A percentile compares a stretch with the other conserved stretches of the same genome.
These are phyloP conservation scores for Horisme vitalbata DNA, from an alignment of 2,888 invertebrate genomes.

Conservation along the genomic window DNA sequence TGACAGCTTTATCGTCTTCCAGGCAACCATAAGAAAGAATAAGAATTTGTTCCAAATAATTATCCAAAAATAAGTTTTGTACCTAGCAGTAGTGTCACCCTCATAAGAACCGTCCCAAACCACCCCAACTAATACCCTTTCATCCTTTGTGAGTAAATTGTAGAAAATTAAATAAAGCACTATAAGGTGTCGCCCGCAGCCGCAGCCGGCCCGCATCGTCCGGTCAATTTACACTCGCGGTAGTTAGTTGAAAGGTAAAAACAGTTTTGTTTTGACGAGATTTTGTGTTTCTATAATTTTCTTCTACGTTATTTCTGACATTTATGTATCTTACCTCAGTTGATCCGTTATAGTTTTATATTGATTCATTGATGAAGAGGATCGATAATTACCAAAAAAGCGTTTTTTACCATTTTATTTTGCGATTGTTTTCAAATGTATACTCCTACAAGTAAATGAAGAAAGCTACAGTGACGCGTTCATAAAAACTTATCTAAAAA, in stretches of 20 bases:
- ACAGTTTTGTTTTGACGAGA: slow-evolving; percentile 29
- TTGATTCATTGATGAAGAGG: no score
- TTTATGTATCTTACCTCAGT: no score
- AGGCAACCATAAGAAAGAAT: no score
- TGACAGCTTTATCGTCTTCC: no score
- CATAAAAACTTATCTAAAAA: no score
- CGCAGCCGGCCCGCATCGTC: slow-evolving; percentile 31
- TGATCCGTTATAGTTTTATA: no score
- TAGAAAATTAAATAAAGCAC: slow-evolving; percentile 73
- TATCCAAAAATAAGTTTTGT: neutral
- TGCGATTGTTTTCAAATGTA: no score
- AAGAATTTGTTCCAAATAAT: neutral
- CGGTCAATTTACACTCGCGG: slow-evolving; percentile 23
- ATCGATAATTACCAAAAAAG: no score
- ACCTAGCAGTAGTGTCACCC: slow-evolving; percentile 4
- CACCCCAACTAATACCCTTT: slow-evolving; percentile 24
- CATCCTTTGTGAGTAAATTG: slow-evolving; percentile 46
- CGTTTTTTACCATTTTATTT: no score
- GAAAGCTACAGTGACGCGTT: no score
- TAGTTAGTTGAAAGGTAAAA: slow-evolving; percentile 50
- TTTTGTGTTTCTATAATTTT: slow-evolving; percentile 1
- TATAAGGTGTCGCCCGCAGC: slow-evolving; percentile 74
- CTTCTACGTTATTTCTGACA: no score
- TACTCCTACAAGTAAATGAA: no score
- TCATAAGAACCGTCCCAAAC: slow-evolving; percentile 14